Conservation (phyloP, 2,888 invertebrate genomes). For the Thera britannica region DNA sequence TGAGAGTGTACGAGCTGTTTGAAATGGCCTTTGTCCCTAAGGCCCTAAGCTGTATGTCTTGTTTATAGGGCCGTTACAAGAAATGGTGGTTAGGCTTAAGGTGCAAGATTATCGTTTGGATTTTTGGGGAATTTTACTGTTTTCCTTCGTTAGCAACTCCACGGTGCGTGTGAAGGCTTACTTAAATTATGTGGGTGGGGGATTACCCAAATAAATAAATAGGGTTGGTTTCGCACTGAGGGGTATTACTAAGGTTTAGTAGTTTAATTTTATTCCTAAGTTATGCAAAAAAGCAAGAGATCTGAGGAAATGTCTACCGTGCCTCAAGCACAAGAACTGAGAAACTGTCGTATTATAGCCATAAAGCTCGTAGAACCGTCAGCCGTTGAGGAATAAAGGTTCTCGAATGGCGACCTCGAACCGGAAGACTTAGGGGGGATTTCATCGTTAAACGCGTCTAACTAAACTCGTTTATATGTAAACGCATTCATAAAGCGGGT, state of each 20-base stretch:
- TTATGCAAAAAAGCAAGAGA: no score
- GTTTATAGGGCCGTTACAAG: conserved; percentile 46
- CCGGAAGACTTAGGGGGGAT: no score
- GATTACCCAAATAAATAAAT: conserved; percentile 25
- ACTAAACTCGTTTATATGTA: no score
- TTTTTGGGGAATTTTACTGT: conserved; percentile 43
- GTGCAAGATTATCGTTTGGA: conserved; percentile 44
- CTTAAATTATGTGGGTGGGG: conserved; percentile 18
- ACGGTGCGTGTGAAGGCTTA: conserved; percentile 18
- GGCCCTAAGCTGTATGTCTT: conserved; percentile 42
- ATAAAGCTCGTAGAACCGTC: no score
- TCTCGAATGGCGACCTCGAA: no score
- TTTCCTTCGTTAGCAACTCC: conserved; percentile 33
- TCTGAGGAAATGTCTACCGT: no score
- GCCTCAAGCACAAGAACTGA: no score
- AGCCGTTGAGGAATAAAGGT: no score
- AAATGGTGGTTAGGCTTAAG: conserved; percentile 45
- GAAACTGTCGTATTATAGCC: no score
- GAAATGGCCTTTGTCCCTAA: conserved; percentile 17
- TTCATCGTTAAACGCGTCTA: no score
- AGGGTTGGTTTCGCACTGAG: conserved; percentile 14
- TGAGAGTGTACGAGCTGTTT: conserved; percentile 20
- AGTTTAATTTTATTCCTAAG: background rate
- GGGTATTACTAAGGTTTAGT: background rate
- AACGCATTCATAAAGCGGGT: no score